Conservation (phyloP, 1,140 invertebrate species). For the Bombus impatiens region DNA sequence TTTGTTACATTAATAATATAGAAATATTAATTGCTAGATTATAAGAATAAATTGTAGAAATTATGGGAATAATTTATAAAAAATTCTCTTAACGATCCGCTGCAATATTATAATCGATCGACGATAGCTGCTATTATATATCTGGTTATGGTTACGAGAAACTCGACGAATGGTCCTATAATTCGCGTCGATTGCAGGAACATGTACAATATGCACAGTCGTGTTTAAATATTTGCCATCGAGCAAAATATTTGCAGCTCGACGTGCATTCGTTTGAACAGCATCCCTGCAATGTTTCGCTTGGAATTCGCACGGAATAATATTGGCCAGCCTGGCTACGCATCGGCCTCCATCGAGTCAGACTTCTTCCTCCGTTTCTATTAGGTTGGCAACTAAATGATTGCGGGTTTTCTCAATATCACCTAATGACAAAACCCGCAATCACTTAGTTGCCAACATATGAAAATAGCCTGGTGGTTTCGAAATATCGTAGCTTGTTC, state of each 20-base stretch:
- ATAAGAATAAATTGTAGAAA: no score
- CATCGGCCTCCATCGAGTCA: background rate
- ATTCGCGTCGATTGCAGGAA: background rate
- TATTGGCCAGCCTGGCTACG: background rate
- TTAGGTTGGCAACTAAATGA: no score
- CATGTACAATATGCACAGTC: background rate
- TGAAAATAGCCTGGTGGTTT: background rate
- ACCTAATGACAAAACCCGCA: no score
- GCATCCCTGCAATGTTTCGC: background rate
- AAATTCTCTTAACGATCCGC: no score
- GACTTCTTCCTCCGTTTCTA: background rate
- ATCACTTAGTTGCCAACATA: background rate
- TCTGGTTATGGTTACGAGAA: background rate
- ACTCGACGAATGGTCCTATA: background rate
- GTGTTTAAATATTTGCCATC: constrained; percentile 7
- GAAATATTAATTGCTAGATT: no score
- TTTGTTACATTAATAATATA: no score
- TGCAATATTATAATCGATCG: background rate
- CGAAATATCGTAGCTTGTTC: background rate
- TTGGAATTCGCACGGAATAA: background rate
- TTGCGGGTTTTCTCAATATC: no score
- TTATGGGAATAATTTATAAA: no score
- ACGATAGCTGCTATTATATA: background rate
- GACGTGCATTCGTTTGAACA: background rate
- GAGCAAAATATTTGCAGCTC: background rate